phyloP scores from a whole-genome alignment of 2,888 invertebrate species.

The Drosophila atripex region DNA sequence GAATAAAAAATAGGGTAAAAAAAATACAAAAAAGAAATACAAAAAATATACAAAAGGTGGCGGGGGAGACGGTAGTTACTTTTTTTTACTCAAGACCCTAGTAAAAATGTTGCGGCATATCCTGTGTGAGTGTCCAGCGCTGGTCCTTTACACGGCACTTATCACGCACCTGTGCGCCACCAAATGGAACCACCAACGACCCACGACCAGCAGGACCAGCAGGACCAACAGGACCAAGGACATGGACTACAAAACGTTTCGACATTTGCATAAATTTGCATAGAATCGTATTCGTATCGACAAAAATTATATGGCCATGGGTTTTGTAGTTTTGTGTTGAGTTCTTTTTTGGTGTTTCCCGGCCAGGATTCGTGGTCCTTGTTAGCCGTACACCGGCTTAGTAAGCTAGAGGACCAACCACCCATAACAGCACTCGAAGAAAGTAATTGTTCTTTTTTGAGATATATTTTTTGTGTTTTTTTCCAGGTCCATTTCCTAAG shows the following conservation, averaged over 20 bases:
- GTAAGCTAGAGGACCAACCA: slow-evolving; percentile 3
- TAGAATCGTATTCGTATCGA: slow-evolving; percentile 22
- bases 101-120: slow-evolving; percentile 50
- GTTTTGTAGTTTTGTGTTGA: background rate
- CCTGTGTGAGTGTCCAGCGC: slow-evolving; percentile 24
- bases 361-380: slow-evolving; percentile 42
- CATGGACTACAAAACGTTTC: slow-evolving; percentile 48
- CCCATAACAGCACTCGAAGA: slow-evolving; percentile 11
- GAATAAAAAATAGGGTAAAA: background rate
- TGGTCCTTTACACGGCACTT: slow-evolving; percentile 62
- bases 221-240: background rate
- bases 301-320: slow-evolving; percentile 6
- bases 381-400: slow-evolving; percentile 16
- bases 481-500: background rate
- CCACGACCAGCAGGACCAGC: slow-evolving; percentile 5
- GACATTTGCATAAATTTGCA: slow-evolving; percentile 68
- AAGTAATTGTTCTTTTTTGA: background rate
- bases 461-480: background rate
- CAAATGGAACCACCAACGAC: slow-evolving; percentile 14
- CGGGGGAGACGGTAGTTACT: background rate
- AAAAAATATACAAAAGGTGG: background rate
- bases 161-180: slow-evolving; percentile 64
- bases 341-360: background rate
- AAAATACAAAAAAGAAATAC: no score
- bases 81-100: background rate